Conservation (phyloP, 2,113 vertebrate species). For the Lethenteron reissneri region DNA sequence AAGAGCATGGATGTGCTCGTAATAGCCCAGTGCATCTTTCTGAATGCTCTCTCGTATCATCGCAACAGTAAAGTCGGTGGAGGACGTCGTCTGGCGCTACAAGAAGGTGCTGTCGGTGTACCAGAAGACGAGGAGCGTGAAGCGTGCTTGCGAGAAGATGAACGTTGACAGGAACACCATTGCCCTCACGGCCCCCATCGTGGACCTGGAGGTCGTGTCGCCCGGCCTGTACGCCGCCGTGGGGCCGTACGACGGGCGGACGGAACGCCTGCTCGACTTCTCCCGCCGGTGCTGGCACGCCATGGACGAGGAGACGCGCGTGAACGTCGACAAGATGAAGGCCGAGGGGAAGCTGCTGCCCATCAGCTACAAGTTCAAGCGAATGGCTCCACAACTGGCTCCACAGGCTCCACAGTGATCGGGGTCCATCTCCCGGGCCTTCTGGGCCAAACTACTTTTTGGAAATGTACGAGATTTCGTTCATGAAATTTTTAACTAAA, state of each 20-base stretch:
- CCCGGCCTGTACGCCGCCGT: conserved; percentile 57
- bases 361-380: conserved; percentile 58
- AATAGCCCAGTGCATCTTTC: no score
- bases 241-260: conserved; percentile 56
- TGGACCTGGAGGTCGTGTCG: conserved; percentile 53
- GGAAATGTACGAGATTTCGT: no score
- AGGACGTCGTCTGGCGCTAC: conserved; percentile 58
- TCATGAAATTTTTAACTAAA: no score
- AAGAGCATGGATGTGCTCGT: no score
- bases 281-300: conserved; percentile 54
- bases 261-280: conserved; percentile 60
- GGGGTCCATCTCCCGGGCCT: no score
- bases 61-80: conserved; percentile 52
- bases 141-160: conserved; percentile 56
- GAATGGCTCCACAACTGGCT: background rate
- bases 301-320: conserved; percentile 49
- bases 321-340: conserved; percentile 57
- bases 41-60: no score
- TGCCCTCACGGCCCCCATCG: conserved; percentile 60
- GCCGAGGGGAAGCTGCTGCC: conserved; percentile 62
- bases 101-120: conserved; percentile 66
- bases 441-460: no score
- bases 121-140: conserved; percentile 66
- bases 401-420: no score
- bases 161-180: conserved; percentile 64